Percentiles rank a stretch among this genome's conserved stretches.
phyloP scores from a whole-genome alignment of 2,797 vertebrate species.

The Melopsittacus undulatus region DNA sequence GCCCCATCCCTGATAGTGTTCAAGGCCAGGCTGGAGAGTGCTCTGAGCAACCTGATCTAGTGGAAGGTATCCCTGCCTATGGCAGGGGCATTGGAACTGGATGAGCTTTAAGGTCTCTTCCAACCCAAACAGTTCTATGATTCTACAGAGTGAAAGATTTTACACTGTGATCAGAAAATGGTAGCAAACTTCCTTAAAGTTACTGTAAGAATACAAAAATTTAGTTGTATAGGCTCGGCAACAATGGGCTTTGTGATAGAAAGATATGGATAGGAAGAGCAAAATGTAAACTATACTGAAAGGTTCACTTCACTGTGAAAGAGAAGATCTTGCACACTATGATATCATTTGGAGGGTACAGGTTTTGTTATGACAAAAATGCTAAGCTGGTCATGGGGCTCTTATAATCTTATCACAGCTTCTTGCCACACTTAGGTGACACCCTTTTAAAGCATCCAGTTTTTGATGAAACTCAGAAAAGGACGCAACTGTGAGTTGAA shows the following conservation, averaged over 20 bases:
- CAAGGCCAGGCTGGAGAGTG: neutral
- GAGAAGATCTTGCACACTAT: neutral
- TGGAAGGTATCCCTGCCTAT: neutral
- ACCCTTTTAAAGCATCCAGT: neutral
- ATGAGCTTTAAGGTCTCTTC: neutral
- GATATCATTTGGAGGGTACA: neutral
- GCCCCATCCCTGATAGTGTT: neutral
- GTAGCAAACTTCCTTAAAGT: neutral
- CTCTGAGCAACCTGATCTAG: no score
- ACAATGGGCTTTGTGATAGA: neutral
- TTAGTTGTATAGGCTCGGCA: neutral
- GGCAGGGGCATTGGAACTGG: neutral
- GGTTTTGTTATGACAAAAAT: neutral
- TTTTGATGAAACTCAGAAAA: neutral
- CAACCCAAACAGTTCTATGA: neutral
- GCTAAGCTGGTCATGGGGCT: neutral
- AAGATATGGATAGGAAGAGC: neutral
- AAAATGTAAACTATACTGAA: neutral
- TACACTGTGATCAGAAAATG: neutral
- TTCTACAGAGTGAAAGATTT: neutral
- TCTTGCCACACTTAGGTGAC: neutral
- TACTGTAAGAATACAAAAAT: neutral
- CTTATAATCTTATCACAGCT: neutral
- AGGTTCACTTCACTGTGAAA: neutral
- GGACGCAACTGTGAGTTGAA: neutral